These are phyloP conservation scores for Isichthys henryi DNA, from an alignment of 2,113 vertebrate genomes.

Conservation along the genomic window DNA sequence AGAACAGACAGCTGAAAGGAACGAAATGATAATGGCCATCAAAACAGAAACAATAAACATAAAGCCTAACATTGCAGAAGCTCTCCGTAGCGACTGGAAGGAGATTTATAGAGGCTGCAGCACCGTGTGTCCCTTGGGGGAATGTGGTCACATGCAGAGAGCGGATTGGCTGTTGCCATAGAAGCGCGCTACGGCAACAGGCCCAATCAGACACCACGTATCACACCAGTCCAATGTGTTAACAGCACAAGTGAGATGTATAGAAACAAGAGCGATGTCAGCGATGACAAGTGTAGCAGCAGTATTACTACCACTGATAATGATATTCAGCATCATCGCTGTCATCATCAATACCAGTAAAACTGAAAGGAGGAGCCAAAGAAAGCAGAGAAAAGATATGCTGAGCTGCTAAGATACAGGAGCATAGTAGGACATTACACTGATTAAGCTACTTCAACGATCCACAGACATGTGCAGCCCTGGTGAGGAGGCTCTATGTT, in stretches of 20 bases:
- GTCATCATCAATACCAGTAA: neutral
- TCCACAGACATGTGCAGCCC: neutral
- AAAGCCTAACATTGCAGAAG: neutral
- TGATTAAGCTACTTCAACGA: neutral
- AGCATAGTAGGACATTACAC: neutral
- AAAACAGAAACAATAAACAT: neutral
- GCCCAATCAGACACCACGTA: neutral
- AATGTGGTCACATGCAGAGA: neutral
- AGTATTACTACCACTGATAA: neutral
- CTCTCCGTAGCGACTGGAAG: neutral
- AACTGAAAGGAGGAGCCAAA: neutral
- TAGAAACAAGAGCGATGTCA: neutral
- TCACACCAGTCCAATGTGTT: neutral
- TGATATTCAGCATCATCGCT: neutral
- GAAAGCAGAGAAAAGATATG: neutral
- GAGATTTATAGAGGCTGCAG: neutral
- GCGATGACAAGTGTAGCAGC: neutral
- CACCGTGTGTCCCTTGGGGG: neutral
- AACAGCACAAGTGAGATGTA: neutral
- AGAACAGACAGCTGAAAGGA: neutral
- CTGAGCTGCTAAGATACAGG: neutral
- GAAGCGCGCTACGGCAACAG: constrained; percentile 1
- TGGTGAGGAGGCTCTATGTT: neutral
- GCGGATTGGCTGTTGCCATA: neutral
- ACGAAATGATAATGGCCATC: neutral